Conservation (phyloP, 2,888 invertebrate genomes). For the Diarsia dahlii region DNA sequence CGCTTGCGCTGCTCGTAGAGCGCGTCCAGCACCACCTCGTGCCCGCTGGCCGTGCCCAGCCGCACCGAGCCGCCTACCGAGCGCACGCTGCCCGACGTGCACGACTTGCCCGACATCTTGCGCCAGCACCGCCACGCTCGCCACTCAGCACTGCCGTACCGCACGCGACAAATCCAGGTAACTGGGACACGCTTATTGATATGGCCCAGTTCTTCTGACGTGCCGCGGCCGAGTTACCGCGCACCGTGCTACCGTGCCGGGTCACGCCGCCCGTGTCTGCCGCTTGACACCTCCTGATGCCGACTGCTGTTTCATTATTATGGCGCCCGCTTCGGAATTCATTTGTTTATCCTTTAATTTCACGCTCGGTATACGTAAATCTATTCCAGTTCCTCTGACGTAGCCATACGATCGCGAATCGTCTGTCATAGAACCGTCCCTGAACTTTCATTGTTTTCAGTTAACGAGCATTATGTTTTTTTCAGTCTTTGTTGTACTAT, state of each 20-base stretch:
- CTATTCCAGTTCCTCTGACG: constrained; percentile 89
- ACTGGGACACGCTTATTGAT: constrained; percentile 89
- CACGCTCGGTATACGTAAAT: constrained; percentile 83
- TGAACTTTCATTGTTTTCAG: constrained; percentile 83
- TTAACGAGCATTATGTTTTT: constrained; percentile 72
- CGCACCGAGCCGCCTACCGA: constrained; percentile 86
- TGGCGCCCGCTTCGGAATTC: constrained; percentile 85
- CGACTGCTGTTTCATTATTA: constrained; percentile 88
- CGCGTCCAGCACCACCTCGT: constrained; percentile 93
- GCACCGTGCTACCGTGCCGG: constrained; percentile 78
- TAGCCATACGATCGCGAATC: constrained; percentile 83
- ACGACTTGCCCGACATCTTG: constrained; percentile 91
- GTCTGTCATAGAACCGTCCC: constrained; percentile 82
- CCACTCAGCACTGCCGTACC: constrained; percentile 76
- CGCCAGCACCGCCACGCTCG: constrained; percentile 45
- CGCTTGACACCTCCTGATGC: constrained; percentile 87
- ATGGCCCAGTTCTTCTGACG: constrained; percentile 87
- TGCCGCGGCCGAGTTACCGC: constrained; percentile 77
- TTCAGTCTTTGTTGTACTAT: constrained; percentile 58
- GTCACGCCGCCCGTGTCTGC: constrained; percentile 87
- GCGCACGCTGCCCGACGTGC: constrained; percentile 90
- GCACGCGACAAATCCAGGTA: constrained; percentile 79
- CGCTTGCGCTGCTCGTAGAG: constrained; percentile 96
- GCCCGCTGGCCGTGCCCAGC: constrained; percentile 81
- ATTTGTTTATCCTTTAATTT: constrained; percentile 91